Conservation (phyloP, 2,797 vertebrate species). For the Tauraco hartlaubi region DNA sequence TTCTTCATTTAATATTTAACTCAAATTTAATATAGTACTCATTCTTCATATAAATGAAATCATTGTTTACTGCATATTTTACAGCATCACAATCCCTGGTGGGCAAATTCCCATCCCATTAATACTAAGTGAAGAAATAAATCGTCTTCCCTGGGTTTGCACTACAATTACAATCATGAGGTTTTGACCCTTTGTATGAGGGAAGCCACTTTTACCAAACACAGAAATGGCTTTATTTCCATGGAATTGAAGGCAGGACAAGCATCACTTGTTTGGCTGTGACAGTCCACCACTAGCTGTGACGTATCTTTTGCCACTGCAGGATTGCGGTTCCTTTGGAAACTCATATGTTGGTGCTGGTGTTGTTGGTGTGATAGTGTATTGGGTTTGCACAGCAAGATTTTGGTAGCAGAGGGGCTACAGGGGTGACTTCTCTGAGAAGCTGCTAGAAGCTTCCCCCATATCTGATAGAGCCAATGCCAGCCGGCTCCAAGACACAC, state of each 20-base stretch:
- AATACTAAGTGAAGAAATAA: slow-evolving; percentile 27
- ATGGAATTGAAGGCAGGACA: background rate
- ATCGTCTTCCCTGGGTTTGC: background rate
- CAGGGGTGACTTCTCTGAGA: no score
- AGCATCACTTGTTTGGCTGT: background rate
- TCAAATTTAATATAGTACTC: slow-evolving; percentile 16
- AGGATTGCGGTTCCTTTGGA: background rate
- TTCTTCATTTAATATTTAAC: slow-evolving; percentile 62
- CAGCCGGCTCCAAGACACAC: no score
- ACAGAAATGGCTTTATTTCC: background rate
- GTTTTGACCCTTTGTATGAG: background rate
- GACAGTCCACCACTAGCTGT: background rate
- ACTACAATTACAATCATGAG: background rate
- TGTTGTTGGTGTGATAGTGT: background rate
- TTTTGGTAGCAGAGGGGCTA: no score
- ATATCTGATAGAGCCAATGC: no score
- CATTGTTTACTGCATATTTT: slow-evolving; percentile 61
- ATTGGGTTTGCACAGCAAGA: no score
- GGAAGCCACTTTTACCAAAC: background rate
- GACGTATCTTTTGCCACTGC: rapidly evolving
- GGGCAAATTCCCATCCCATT: background rate
- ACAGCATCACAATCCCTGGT: background rate
- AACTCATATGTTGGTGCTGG: background rate
- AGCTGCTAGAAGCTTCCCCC: no score
- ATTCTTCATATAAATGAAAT: slow-evolving; percentile 54